A percentile compares a stretch with the other conserved stretches of the same genome.
Conservation (phyloP, 2,113 vertebrate species). For the Bothrops jararaca region DNA sequence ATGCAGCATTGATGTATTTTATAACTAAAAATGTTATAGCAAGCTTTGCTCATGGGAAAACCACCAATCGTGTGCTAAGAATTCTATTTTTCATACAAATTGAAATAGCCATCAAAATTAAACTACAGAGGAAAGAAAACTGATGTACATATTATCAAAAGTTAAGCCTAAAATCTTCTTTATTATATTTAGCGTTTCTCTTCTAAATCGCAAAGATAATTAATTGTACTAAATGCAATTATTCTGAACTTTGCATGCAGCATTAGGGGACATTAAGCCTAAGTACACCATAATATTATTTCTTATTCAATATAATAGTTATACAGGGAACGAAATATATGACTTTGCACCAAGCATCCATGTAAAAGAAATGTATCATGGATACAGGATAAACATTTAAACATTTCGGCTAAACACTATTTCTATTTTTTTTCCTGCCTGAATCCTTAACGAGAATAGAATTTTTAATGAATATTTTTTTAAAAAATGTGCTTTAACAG, state of each 20-base stretch:
- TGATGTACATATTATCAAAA: neutral
- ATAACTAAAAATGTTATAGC: neutral
- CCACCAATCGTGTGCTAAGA: neutral
- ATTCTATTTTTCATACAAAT: neutral
- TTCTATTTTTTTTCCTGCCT: neutral
- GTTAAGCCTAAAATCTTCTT: constrained; percentile 1
- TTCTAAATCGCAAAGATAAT: neutral
- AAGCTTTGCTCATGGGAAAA: neutral
- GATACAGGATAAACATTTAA: too few relatives aligned
- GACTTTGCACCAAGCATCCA: neutral
- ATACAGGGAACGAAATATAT: neutral
- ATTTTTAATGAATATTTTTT: too few relatives aligned
- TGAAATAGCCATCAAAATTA: neutral
- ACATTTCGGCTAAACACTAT: neutral
- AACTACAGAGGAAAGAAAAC: neutral
- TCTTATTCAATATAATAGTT: neutral
- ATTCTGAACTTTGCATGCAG: neutral
- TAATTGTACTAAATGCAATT: neutral
- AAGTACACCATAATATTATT: neutral
- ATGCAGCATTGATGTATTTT: neutral
- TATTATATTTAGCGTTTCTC: neutral
- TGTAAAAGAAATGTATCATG: neutral
- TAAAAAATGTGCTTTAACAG: too few relatives aligned
- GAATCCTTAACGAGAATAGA: neutral
- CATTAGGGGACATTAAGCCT: neutral